Evolutionary conservation across 1,140 invertebrate species (phyloP).

Genomic region (Samia ricini): DNA sequence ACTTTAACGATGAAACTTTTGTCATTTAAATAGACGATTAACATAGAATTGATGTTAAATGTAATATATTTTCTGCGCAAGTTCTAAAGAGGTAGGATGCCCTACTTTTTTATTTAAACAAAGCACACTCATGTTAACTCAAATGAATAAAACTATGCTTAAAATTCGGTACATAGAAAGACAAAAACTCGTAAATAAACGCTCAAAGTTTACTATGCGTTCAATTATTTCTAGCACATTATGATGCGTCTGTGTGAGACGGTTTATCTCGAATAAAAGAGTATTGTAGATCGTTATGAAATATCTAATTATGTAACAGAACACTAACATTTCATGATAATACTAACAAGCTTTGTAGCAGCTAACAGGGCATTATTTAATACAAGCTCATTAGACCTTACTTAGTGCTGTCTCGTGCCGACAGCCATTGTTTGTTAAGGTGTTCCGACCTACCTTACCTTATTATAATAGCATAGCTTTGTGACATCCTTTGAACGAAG

Average conservation of each 20-base stretch:
- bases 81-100: not conserved
- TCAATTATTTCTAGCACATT: too few relatives aligned
- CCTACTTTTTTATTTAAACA: not conserved
- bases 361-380: slow-evolving; percentile 31
- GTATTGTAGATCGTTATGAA: too few relatives aligned
- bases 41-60: slow-evolving; percentile 13
- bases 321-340: slow-evolving; percentile 10
- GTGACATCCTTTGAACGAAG: slow-evolving; percentile 31
- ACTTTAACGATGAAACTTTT: slow-evolving; percentile 28
- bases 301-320: too few relatives aligned
- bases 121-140: too few relatives aligned
- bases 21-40: slow-evolving; percentile 32
- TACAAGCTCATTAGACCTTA: slow-evolving; percentile 53
- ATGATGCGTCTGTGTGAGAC: too few relatives aligned
- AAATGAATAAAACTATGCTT: too few relatives aligned
- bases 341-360: slow-evolving; percentile 15
- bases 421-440: slow-evolving; percentile 54
- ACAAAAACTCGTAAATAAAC: too few relatives aligned
- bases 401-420: slow-evolving; percentile 30
- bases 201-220: too few relatives aligned
- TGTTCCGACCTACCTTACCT: slow-evolving; percentile 35
- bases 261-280: too few relatives aligned
- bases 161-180: too few relatives aligned
- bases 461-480: slow-evolving; percentile 34
- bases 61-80: not conserved